Percentiles rank a stretch among this genome's conserved stretches.
Evolutionary conservation across 2,888 invertebrate genomes (phyloP).

Genomic region (Abrostola tripartita): DNA sequence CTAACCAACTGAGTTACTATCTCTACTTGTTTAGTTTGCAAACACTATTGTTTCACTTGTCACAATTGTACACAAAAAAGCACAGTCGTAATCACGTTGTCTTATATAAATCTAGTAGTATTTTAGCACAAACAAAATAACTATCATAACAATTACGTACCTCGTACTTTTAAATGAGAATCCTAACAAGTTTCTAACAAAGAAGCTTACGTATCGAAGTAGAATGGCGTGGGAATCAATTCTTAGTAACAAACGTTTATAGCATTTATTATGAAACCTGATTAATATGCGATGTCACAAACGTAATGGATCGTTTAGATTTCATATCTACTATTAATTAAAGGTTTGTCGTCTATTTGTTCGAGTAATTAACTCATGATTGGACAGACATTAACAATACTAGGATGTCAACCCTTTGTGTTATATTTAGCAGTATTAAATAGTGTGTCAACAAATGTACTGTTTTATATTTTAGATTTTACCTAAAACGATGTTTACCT

Average conservation of each 20-base stretch:
- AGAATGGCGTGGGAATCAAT: conserved; percentile 48
- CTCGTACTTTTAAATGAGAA: not conserved
- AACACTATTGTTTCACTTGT: too few relatives aligned
- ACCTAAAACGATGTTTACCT: too few relatives aligned
- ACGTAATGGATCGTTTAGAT: conserved; percentile 29
- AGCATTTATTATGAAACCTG: conserved; percentile 38
- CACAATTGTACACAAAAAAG: too few relatives aligned
- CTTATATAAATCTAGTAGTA: too few relatives aligned
- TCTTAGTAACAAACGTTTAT: conserved; percentile 25
- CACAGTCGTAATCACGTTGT: too few relatives aligned
- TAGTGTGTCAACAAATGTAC: too few relatives aligned
- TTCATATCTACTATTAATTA: conserved; percentile 14
- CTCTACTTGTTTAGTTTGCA: too few relatives aligned
- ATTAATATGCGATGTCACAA: conserved; percentile 39
- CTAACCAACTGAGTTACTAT: too few relatives aligned
- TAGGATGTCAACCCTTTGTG: too few relatives aligned
- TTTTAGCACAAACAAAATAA: not conserved
- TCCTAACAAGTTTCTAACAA: conserved; percentile 26
- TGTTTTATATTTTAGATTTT: too few relatives aligned
- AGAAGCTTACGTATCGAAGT: conserved; percentile 22
- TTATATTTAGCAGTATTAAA: too few relatives aligned
- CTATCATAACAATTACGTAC: not conserved
- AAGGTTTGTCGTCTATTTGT: conserved; percentile 9
- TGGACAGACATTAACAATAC: not conserved
- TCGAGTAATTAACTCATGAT: not conserved